These are phyloP conservation scores for Molanna angustata DNA, from an alignment of 2,888 invertebrate species.

Conservation along the genomic window DNA sequence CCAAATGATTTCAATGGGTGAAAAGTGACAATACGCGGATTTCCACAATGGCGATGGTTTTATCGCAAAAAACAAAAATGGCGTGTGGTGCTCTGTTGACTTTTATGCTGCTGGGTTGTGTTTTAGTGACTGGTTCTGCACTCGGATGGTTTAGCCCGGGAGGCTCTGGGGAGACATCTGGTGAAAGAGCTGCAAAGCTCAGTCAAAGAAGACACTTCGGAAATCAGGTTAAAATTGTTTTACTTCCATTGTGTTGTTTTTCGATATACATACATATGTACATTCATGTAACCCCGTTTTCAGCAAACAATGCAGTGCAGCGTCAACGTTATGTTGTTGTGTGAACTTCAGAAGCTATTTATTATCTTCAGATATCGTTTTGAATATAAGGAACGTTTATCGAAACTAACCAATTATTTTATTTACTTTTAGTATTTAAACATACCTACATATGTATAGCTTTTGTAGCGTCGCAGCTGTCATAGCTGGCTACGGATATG, in stretches of 20 bases:
- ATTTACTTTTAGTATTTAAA: too few relatives aligned
- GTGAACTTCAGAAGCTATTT: too few relatives aligned
- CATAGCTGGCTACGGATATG: too few relatives aligned
- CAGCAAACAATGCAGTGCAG: too few relatives aligned
- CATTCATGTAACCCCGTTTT: background rate
- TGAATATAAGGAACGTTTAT: too few relatives aligned
- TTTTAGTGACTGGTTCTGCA: conserved; percentile 57
- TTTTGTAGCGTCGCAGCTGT: too few relatives aligned
- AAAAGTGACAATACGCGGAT: too few relatives aligned
- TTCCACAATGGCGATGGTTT: conserved; percentile 60
- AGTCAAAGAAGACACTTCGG: conserved; percentile 31
- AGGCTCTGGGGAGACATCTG: conserved; percentile 32
- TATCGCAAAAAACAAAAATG: conserved; percentile 61
- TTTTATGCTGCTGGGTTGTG: conserved; percentile 55
- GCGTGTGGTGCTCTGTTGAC: conserved; percentile 59
- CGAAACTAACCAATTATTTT: too few relatives aligned
- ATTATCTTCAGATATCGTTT: too few relatives aligned
- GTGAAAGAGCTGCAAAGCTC: conserved; percentile 31
- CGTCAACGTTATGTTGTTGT: too few relatives aligned
- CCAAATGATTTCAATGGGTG: too few relatives aligned
- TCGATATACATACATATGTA: background rate
- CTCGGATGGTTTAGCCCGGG: conserved; percentile 62
- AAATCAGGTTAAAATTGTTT: conserved; percentile 24
- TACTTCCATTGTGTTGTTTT: background rate
- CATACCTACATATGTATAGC: too few relatives aligned